Percentiles rank a stretch among this genome's conserved stretches.
These are phyloP conservation scores for Rhinolophus sinicus DNA, from an alignment of 2,113 vertebrate genomes.

Conservation along the genomic window DNA sequence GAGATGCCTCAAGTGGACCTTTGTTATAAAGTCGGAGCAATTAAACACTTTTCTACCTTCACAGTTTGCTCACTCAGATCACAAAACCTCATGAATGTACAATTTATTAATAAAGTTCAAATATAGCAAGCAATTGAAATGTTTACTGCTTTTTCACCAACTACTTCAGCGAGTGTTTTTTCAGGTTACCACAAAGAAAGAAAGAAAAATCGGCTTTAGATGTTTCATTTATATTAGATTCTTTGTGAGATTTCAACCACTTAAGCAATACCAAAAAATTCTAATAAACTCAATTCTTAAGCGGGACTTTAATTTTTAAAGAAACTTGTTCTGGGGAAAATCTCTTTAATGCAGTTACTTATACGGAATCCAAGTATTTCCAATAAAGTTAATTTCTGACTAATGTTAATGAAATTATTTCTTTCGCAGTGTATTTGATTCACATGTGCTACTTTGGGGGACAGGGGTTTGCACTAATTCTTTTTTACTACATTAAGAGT, in stretches of 20 bases:
- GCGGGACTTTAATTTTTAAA: neutral
- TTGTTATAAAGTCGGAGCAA: neutral
- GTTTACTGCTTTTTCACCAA: neutral
- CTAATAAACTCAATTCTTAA: neutral
- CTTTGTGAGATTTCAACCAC: conserved; percentile 3
- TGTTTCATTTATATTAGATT: conserved; percentile 2
- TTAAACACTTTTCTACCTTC: neutral
- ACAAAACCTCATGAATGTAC: neutral
- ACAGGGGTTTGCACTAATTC: neutral
- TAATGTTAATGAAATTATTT: neutral
- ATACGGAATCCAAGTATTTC: neutral
- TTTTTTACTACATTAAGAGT: neutral
- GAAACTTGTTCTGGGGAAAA: neutral
- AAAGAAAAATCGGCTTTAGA: neutral
- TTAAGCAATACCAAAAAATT: neutral
- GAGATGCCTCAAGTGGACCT: neutral
- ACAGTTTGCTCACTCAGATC: neutral
- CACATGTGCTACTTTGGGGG: neutral
- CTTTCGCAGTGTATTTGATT: neutral
- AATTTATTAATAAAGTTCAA: neutral
- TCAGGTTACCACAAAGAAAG: neutral
- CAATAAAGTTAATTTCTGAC: neutral
- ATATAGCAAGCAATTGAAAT: neutral
- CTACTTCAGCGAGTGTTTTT: neutral
- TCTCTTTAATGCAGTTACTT: conserved; percentile 32